Base-by-base conservation (phyloP, 2,797 vertebrate species). In the Florisuga fusca region DNA sequence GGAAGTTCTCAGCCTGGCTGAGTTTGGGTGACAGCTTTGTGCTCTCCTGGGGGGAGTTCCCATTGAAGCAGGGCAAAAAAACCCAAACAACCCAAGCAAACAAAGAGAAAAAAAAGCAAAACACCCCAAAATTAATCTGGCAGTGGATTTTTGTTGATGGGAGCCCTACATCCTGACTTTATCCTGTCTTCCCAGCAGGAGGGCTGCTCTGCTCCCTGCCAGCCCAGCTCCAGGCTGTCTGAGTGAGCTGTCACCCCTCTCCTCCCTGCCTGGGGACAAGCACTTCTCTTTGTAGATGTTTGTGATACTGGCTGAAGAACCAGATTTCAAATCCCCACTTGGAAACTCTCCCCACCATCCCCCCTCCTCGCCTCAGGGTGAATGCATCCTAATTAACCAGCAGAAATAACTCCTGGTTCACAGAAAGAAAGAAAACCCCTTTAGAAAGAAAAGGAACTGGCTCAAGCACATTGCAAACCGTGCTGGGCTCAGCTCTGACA, bases 331-430 rank as follows among this genome's bases (percentile, higher is more conserved):
- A 87, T 73, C 63, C 67, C 43, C 63, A 16, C 36, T 6, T 6
- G n/a, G 13, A 22, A 69, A 6, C 58, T 80, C 46, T 27, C 33
- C 2, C 1, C 10, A 15, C 4, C 45, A 45, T 20, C 17, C 45
- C 4, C 17, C 5, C 21, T 8, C 25, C 50, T 23, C 12, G 29
- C 22, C 22, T 7, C 4, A 72, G 33, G 64, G 36, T 6, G 33
- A 79, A 68, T 29, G 33, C 23, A 38, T 88, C 69, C 84, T 67
- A 59, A 82, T 90, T 94, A 91, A 89, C 92, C 57, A 84, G 75
- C 64, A 53, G 72, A 63, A 95, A 77, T 67, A 26, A 26, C 48
- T 61, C 25, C 77, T 68, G 23, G 3, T 26, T 4, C 26, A 5
- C 64, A 33, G 51, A 11, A 12, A n/a, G n/a, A n/a, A n/a, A n/a